Evolutionary conservation across 2,888 invertebrate genomes (phyloP), one percentile per base, ranked within the genome.

Genomic region (Keiferia lycopersicella): DNA sequence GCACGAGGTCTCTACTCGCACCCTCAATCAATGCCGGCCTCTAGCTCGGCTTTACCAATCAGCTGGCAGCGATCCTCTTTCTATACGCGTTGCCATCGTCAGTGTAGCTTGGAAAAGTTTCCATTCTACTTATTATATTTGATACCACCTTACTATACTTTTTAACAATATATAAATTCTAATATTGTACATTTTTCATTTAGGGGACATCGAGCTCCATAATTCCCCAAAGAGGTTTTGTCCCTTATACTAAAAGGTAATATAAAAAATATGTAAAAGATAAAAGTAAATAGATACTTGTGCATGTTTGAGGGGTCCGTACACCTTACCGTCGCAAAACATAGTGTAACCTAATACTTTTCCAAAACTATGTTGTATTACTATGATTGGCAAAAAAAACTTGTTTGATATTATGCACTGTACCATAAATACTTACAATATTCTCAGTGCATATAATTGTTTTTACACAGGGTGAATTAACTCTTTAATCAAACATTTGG

Each of bases 1-100:
- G 72, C 71, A 75, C 73, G 71, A 73, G 71, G 69, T 70, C 71
- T 71, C 66, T 64, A 71, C 71, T 64, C 71, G 65, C 72, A 67
- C 70, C 71, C 68, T 68, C 66, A 78, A 80, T 80, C 79, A 78
- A 82, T 78, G 75, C 73, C 71, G 63, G 66, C 65, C 69, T 58
- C 69, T 68, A 66, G 65, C 68, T 67, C 66, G 66, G 71, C 64
- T 68, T 62, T 67, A 48, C 57, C 30, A 8, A 22, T 64, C 68
- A 66, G 66, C 62, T 68, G 64, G 63, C 64, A 65, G 61, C 4
- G 14, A 14, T 30, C 62, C 58, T 18, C 18, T 20, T 53, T n/a
- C 30, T 26, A 11, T 20, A 53, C 30, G n/a, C n/a, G 30, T 30
- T 53, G n/a, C 30, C 12, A 53, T n/a, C 34, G 3, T 10, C 10